Evolutionary conservation across 2,797 vertebrate species (phyloP).

Genomic region (Pampus argenteus): DNA sequence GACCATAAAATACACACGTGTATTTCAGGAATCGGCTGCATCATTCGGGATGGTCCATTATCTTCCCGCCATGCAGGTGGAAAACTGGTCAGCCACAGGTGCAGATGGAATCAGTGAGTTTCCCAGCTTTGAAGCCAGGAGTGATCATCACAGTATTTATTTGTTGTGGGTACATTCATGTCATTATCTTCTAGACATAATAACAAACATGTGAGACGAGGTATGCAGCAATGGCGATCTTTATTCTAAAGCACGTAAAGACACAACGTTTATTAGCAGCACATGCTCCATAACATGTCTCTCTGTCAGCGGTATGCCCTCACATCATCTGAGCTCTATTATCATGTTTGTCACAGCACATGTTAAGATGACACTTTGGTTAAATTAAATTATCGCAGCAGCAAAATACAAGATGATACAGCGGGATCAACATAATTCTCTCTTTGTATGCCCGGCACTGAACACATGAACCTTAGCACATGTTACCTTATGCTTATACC

Average conservation of each 20-base stretch:
- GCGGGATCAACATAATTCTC: not conserved
- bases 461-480: too few relatives aligned
- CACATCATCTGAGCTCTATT: not conserved
- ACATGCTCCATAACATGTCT: conserved; percentile 19
- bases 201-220: not conserved
- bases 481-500: too few relatives aligned
- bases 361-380: not conserved
- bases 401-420: not conserved
- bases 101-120: not conserved
- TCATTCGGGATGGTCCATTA: conserved; percentile 1
- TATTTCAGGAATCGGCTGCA: conserved; percentile 1
- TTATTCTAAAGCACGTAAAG: not conserved
- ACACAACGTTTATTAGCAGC: conserved; percentile 19
- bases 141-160: conserved; percentile 1
- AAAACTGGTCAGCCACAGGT: conserved; percentile 7
- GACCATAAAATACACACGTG: not conserved
- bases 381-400: not conserved
- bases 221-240: not conserved
- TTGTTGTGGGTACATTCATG: not conserved
- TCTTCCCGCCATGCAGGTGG: not conserved
- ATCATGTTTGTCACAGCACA: conserved; percentile 14
- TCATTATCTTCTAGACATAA: not conserved
- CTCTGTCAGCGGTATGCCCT: not conserved
- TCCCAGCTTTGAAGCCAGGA: not conserved
- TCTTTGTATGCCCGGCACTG: not conserved